Conservation (phyloP, 2,888 invertebrate genomes). For the Eustalomyia histrio region DNA sequence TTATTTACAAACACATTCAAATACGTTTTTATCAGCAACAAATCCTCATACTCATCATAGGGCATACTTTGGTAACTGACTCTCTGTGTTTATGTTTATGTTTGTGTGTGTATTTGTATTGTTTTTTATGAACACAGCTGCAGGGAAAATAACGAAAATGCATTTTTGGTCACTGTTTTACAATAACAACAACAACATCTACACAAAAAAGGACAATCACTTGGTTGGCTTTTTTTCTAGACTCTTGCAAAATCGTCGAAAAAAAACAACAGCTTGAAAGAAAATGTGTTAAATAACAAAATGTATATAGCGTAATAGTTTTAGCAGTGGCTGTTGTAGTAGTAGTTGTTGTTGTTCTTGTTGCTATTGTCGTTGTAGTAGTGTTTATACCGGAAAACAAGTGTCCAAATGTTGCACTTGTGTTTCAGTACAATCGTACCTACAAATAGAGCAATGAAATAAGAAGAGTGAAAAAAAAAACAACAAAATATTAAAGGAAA, state of each 20-base stretch:
- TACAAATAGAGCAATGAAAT: slow-evolving; percentile 5
- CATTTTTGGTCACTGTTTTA: slow-evolving; percentile 71
- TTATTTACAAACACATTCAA: slow-evolving; percentile 22
- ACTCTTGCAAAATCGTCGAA: background rate
- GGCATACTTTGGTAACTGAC: background rate
- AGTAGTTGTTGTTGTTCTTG: slow-evolving; percentile 39
- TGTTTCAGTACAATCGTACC: slow-evolving; percentile 11
- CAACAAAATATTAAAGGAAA: background rate
- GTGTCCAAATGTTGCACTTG: slow-evolving; percentile 51
- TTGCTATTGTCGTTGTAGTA: slow-evolving; percentile 11
- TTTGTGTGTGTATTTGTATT: background rate
- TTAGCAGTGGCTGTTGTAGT: slow-evolving; percentile 30
- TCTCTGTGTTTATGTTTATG: background rate
- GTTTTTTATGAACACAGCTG: slow-evolving; percentile 72
- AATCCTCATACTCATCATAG: background rate
- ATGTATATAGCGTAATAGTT: background rate
- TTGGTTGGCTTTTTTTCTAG: slow-evolving; percentile 15
- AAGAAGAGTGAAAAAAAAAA: background rate
- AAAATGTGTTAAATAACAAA: slow-evolving; percentile 33
- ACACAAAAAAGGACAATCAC: slow-evolving; percentile 41
- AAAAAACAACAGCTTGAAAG: slow-evolving; percentile 11
- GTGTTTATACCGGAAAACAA: slow-evolving; percentile 48
- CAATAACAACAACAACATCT: slow-evolving; percentile 33
- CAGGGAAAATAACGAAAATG: slow-evolving; percentile 77
- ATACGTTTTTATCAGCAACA: slow-evolving; percentile 17